Percentiles rank a stretch among this genome's conserved stretches.
These are phyloP conservation scores for Drosophila ambigua DNA, from an alignment of 1,140 invertebrate species.

Conservation along the genomic window DNA sequence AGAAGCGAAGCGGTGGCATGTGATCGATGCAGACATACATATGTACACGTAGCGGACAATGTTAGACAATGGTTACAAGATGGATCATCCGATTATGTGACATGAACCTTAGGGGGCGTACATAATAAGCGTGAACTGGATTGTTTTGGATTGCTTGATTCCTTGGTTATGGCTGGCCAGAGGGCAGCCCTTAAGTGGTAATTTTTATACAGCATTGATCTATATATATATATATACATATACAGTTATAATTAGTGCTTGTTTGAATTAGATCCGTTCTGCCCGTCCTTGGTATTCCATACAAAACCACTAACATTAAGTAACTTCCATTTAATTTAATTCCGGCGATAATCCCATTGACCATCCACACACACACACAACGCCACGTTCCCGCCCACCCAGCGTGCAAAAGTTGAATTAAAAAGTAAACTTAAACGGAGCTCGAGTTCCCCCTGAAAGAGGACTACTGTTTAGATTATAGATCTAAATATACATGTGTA, in stretches of 20 bases:
- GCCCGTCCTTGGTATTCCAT: constrained; percentile 9
- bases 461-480: constrained; percentile 8
- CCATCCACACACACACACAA: constrained; percentile 3
- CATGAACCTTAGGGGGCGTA: constrained; percentile 44
- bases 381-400: neutral
- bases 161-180: constrained; percentile 22
- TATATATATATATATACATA: constrained; percentile 3
- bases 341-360: neutral
- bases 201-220: constrained; percentile 5
- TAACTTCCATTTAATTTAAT: neutral
- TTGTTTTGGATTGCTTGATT: constrained; percentile 8
- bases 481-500: constrained; percentile 11
- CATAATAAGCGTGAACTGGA: constrained; percentile 52
- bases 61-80: constrained; percentile 57
- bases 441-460: constrained; percentile 11
- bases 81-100: constrained; percentile 36
- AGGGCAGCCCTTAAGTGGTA: constrained; percentile 28
- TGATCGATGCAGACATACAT: constrained; percentile 35
- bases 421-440: constrained; percentile 20
- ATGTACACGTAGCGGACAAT: constrained; percentile 57
- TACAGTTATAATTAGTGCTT: constrained; percentile 41
- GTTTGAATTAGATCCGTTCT: constrained; percentile 26
- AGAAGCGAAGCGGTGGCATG: constrained; percentile 52
- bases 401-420: constrained; percentile 35
- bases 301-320: constrained; percentile 30